A percentile compares a stretch with the other conserved stretches of the same genome.
These are phyloP conservation scores for Clinocottus analis DNA, from an alignment of 2,113 vertebrate species.

Conservation along the genomic window DNA sequence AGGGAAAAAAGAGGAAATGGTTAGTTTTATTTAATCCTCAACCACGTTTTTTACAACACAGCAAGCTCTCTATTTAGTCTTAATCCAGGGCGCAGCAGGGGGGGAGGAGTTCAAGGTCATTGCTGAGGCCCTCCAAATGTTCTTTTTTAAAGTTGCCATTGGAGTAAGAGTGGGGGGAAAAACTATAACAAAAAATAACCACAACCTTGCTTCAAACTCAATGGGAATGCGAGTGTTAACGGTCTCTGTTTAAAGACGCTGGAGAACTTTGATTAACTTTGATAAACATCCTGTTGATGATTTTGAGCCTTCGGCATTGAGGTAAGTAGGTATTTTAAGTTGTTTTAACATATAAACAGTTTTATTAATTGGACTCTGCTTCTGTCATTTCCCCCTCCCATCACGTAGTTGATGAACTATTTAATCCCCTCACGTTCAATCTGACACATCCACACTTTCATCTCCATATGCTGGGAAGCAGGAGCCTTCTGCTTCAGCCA, in stretches of 20 bases:
- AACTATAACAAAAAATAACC: neutral
- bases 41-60: conserved; percentile 15
- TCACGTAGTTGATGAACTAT: conserved; percentile 16
- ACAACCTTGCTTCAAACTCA: neutral
- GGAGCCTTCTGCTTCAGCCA: conserved; percentile 6
- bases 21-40: conserved; percentile 25
- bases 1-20: conserved; percentile 21
- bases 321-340: conserved; percentile 70
- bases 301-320: conserved; percentile 39
- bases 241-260: neutral
- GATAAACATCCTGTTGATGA: conserved; percentile 49
- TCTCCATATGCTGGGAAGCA: neutral
- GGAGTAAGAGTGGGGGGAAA: neutral
- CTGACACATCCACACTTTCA: conserved; percentile 1
- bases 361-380: conserved; percentile 18
- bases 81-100: conserved; percentile 1
- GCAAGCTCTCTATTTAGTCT: conserved; percentile 20
- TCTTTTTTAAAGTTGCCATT: neutral
- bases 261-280: conserved; percentile 12
- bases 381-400: neutral
- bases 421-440: conserved; percentile 9
- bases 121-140: neutral
- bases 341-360: conserved; percentile 19
- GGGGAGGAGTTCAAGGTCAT: conserved; percentile 5
- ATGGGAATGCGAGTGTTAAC: neutral